Conservation (phyloP, 2,888 invertebrate species). For the Nephrocerus scutellatus region DNA sequence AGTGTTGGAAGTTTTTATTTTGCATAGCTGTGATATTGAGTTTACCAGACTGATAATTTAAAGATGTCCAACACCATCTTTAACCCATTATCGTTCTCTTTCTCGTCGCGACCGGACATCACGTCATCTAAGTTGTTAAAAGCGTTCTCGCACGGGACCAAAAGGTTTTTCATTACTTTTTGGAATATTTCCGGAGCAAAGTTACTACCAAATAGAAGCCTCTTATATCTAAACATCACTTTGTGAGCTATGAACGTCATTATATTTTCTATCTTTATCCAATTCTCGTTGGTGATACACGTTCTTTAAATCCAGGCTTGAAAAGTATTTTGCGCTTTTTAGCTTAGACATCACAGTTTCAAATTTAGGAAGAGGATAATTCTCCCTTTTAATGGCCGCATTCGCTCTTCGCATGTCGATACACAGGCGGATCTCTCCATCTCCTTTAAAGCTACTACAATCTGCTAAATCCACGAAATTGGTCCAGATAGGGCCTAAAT, state of each 20-base stretch:
- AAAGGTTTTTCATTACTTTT: slow-evolving; percentile 27
- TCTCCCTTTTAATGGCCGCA: slow-evolving; percentile 9
- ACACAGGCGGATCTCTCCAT: slow-evolving; percentile 4
- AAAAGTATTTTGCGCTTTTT: slow-evolving; percentile 9
- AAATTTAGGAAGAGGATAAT: slow-evolving; percentile 10
- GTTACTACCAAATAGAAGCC: slow-evolving; percentile 38
- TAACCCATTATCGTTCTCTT: background rate
- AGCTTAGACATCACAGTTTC: slow-evolving; percentile 7
- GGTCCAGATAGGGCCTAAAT: background rate
- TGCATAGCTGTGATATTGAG: no score
- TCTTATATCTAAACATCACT: slow-evolving; percentile 31
- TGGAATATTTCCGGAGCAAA: slow-evolving; percentile 28
- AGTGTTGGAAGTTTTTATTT: no score
- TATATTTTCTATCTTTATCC: slow-evolving; percentile 16
- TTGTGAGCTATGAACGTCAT: slow-evolving; percentile 20
- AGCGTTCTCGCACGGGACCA: slow-evolving; percentile 28
- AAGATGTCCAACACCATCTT: slow-evolving; percentile 8
- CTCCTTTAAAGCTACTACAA: slow-evolving; percentile 1
- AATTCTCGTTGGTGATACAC: slow-evolving; percentile 15
- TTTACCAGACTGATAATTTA: no score
- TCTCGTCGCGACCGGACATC: no score
- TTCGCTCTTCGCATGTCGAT: slow-evolving; percentile 10
- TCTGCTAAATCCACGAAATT: slow-evolving; percentile 1
- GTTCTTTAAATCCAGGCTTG: slow-evolving; percentile 12
- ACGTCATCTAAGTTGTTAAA: slow-evolving; percentile 27